phyloP scores from a whole-genome alignment of 2,113 vertebrate genomes.

The Periophthalmus modestus region DNA sequence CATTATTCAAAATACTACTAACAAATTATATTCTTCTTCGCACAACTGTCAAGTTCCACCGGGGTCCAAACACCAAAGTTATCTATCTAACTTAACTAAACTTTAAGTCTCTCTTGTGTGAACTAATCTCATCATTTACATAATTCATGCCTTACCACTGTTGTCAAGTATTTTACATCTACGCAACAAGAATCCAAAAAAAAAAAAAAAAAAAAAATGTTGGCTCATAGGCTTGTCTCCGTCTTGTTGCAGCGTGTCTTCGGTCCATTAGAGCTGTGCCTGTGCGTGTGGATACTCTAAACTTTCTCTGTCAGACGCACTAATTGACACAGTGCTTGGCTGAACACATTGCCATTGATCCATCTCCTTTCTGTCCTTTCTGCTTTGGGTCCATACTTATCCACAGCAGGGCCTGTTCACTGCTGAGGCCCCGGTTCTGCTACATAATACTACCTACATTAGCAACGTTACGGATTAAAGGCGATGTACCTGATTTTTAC shows the following conservation, averaged over 20 bases:
- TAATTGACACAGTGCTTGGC: slow-evolving; percentile 57
- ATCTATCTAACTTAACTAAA: too few relatives aligned
- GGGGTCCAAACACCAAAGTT: too few relatives aligned
- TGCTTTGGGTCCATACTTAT: slow-evolving; percentile 24
- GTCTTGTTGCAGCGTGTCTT: slow-evolving; percentile 36
- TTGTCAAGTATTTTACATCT: too few relatives aligned
- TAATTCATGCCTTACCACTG: too few relatives aligned
- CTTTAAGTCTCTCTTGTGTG: too few relatives aligned
- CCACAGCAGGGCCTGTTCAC: slow-evolving; percentile 3
- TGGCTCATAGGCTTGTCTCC: slow-evolving; percentile 3
- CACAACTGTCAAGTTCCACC: too few relatives aligned
- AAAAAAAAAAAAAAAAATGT: too few relatives aligned
- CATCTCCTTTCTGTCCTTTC: slow-evolving; percentile 38
- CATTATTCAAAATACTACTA: too few relatives aligned
- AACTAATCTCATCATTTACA: too few relatives aligned
- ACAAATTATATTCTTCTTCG: too few relatives aligned
- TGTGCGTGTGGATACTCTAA: slow-evolving; percentile 54
- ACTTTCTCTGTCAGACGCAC: slow-evolving; percentile 54
- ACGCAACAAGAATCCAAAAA: neutral
- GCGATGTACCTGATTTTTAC: neutral
- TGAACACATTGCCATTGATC: slow-evolving; percentile 46
- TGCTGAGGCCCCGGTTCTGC: neutral
- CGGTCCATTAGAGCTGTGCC: slow-evolving; percentile 48
- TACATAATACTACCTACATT: neutral
- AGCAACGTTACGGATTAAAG: neutral